Conservation (phyloP, 2,888 invertebrate genomes). For the Rhingia campestris region DNA sequence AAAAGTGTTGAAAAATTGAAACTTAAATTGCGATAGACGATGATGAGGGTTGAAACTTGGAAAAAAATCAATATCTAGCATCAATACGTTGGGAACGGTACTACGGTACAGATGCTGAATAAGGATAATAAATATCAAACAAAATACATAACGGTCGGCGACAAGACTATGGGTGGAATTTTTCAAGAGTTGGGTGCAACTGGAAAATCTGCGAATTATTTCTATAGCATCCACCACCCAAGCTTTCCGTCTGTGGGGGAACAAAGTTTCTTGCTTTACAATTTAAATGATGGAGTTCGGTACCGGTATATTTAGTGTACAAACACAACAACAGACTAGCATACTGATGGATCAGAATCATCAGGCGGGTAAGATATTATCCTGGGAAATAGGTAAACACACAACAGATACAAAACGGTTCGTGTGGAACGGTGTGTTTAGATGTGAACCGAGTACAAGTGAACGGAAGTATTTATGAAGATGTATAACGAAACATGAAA, state of each 20-base stretch:
- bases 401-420: too few species aligned
- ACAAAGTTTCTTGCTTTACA: conserved; percentile 60
- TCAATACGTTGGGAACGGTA: conserved; percentile 37
- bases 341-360: conserved; percentile 54
- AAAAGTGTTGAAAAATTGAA: conserved; percentile 52
- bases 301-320: neutral
- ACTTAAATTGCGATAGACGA: conserved; percentile 51
- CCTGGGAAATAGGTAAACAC: too few species aligned
- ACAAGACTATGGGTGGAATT: neutral
- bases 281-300: conserved; percentile 42
- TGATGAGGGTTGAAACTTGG: conserved; percentile 34
- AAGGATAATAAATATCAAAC: conserved; percentile 50
- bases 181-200: conserved; percentile 14
- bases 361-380: conserved; percentile 38
- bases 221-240: neutral
- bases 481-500: too few species aligned
- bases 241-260: neutral
- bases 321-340: conserved; percentile 14
- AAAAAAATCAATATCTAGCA: conserved; percentile 63
- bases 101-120: conserved; percentile 26
- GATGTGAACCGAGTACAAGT: too few species aligned
- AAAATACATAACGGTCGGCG: conserved; percentile 13
- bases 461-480: too few species aligned
- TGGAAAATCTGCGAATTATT: conserved; percentile 44
- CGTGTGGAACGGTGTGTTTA: too few species aligned